A percentile compares a stretch with the other conserved stretches of the same genome.
These are phyloP conservation scores for Tachycineta bicolor DNA, from an alignment of 2,113 vertebrate species.

Conservation along the genomic window DNA sequence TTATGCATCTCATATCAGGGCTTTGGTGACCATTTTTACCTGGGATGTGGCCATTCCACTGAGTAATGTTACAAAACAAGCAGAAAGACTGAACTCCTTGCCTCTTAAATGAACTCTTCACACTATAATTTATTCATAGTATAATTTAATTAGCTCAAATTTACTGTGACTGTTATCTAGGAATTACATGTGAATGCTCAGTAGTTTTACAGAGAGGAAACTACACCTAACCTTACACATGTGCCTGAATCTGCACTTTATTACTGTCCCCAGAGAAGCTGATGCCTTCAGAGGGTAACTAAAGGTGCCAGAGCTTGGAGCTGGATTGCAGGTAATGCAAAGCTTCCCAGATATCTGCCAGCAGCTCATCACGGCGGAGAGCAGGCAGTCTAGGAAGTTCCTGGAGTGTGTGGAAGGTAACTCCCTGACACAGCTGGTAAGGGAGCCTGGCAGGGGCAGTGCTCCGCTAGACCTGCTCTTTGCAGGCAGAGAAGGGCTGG, in stretches of 20 bases:
- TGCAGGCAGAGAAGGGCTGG: not conserved
- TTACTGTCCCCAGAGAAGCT: not conserved
- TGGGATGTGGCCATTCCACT: not conserved
- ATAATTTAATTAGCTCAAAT: not conserved
- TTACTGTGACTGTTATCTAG: not conserved
- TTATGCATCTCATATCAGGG: not conserved
- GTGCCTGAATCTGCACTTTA: not conserved
- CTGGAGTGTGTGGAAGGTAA: not conserved
- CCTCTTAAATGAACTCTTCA: not conserved
- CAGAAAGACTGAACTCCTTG: not conserved
- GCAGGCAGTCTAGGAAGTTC: not conserved
- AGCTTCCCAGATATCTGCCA: not conserved
- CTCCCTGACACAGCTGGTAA: not conserved
- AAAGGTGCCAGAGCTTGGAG: not conserved
- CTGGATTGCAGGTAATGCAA: not conserved
- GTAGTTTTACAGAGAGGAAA: not conserved
- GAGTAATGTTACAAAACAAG: not conserved
- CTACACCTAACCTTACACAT: not conserved
- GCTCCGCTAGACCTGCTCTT: not conserved
- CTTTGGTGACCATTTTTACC: not conserved
- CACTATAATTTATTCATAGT: not conserved
- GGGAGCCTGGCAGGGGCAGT: not conserved
- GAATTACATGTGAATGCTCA: not conserved
- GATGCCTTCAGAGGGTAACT: not conserved
- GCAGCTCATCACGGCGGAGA: fast-evolving